These are phyloP conservation scores for Aphis gossypii DNA, from an alignment of 1,140 invertebrate genomes.

Conservation along the genomic window DNA sequence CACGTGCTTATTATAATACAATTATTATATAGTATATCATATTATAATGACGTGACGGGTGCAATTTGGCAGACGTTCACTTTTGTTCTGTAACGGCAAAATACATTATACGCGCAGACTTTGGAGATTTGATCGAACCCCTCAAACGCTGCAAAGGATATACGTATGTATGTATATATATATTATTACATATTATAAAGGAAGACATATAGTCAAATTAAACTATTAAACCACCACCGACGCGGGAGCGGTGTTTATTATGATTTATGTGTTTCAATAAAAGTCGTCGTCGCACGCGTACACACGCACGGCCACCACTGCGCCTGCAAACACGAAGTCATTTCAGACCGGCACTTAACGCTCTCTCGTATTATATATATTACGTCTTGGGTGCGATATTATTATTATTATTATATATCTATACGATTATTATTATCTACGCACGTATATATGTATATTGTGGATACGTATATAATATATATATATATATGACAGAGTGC, in stretches of 20 bases:
- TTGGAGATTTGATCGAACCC: slow-evolving; percentile 1
- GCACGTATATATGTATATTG: background rate
- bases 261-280: slow-evolving; percentile 56
- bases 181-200: background rate
- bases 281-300: slow-evolving; percentile 12
- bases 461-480: background rate
- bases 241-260: background rate
- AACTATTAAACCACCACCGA: slow-evolving; percentile 36
- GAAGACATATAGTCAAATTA: slow-evolving; percentile 30
- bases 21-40: slow-evolving; percentile 19
- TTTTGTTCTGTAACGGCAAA: too few relatives aligned
- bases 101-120: background rate
- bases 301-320: background rate
- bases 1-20: slow-evolving; percentile 8
- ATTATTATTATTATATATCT: slow-evolving; percentile 30
- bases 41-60: background rate
- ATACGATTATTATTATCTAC: background rate
- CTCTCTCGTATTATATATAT: background rate
- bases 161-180: background rate
- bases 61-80: background rate
- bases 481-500: slow-evolving; percentile 17
- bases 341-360: slow-evolving; percentile 3
- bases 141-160: background rate
- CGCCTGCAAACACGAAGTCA: background rate
- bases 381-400: background rate